Evolutionary conservation across 2,888 invertebrate genomes (phyloP).

Genomic region (Agrochola macilenta): DNA sequence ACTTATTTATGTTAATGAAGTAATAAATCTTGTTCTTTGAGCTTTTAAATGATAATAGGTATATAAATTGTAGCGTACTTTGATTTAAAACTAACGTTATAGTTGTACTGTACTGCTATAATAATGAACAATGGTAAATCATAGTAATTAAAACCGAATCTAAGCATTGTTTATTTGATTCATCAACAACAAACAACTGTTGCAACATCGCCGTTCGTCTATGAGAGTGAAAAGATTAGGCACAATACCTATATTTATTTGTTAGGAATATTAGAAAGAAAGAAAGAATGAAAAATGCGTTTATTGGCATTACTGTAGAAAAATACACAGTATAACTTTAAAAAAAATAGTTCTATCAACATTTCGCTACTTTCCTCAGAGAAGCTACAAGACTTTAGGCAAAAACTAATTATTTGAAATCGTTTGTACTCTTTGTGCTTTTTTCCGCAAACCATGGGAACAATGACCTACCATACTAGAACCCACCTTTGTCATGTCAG

Average conservation of each 20-base stretch:
- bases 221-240: neutral
- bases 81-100: constrained; percentile 25
- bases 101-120: neutral
- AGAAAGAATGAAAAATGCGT: too few species aligned
- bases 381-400: constrained; percentile 55
- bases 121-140: constrained; percentile 5
- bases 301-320: too few species aligned
- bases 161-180: neutral
- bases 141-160: neutral
- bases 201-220: neutral
- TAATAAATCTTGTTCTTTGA: constrained; percentile 51
- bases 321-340: too few species aligned
- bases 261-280: neutral
- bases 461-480: constrained; percentile 69
- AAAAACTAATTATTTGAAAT: constrained; percentile 4
- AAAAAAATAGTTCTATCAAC: neutral
- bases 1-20: constrained; percentile 57
- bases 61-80: constrained; percentile 23
- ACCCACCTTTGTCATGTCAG: constrained; percentile 48
- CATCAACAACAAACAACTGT: neutral
- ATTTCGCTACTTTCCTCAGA: constrained; percentile 40
- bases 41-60: constrained; percentile 31
- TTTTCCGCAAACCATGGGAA: constrained; percentile 66
- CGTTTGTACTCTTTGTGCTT: constrained; percentile 65
- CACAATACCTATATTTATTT: neutral